These are phyloP conservation scores for Megathymus violae DNA, from an alignment of 1,140 invertebrate genomes.

Conservation along the genomic window DNA sequence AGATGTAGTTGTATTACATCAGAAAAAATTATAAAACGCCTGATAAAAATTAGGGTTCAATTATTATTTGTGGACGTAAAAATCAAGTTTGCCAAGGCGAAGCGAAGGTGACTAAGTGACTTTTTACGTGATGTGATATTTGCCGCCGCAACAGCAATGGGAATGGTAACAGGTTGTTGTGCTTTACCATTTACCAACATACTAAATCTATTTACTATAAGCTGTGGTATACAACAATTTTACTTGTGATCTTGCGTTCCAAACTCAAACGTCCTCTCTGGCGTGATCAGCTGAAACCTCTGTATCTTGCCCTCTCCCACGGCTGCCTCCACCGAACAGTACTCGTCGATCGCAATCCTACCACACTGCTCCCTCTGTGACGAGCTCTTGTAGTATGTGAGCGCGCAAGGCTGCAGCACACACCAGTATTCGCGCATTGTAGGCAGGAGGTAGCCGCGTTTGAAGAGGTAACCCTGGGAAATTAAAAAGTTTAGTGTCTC, in stretches of 20 bases:
- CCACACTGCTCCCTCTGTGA: conserved; percentile 89
- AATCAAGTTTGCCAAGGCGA: no score
- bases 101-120: no score
- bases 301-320: conserved; percentile 84
- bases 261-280: conserved; percentile 88
- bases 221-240: not conserved
- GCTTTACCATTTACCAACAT: no score
- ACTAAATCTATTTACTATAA: no score
- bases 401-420: conserved; percentile 88
- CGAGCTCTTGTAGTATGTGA: conserved; percentile 90
- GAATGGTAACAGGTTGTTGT: no score
- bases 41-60: no score
- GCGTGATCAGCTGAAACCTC: conserved; percentile 85
- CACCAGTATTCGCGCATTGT: conserved; percentile 92
- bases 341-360: conserved; percentile 86
- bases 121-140: no score
- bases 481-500: conserved; percentile 46
- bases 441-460: conserved; percentile 89
- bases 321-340: conserved; percentile 87
- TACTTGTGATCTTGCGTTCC: conserved; percentile 88
- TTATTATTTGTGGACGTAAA: no score
- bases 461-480: conserved; percentile 87
- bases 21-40: no score
- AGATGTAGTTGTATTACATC: no score
- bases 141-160: no score